Conservation (phyloP, 2,113 vertebrate species). For the Heterotis niloticus region DNA sequence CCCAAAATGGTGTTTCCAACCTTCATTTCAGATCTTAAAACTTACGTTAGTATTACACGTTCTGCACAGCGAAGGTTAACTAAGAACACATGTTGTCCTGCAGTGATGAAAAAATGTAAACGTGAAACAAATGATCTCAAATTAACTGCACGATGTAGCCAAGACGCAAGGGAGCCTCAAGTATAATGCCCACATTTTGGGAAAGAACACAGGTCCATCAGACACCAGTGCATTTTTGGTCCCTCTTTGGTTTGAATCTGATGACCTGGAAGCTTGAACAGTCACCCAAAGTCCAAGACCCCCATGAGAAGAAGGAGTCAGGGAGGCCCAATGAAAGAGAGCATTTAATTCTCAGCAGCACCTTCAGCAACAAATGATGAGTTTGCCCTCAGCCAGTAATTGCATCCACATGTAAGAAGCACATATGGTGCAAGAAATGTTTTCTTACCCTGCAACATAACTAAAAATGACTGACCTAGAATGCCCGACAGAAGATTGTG, state of each 20-base stretch:
- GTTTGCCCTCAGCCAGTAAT: background rate
- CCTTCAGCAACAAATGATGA: background rate
- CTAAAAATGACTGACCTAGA: constrained; percentile 10
- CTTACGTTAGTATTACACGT: background rate
- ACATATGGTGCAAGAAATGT: background rate
- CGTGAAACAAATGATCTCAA: too few relatives aligned
- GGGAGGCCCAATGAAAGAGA: background rate
- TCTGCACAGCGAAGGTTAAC: background rate
- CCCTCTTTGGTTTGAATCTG: background rate
- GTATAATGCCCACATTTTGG: background rate
- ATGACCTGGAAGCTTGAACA: background rate
- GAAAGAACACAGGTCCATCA: background rate
- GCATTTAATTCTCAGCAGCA: background rate
- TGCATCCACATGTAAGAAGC: background rate
- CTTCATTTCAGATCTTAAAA: background rate
- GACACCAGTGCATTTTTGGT: background rate
- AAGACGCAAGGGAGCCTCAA: background rate
- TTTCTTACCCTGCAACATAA: background rate
- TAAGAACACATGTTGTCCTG: too few relatives aligned
- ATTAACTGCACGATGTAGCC: too few relatives aligned
- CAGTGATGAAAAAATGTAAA: too few relatives aligned
- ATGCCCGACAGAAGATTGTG: constrained; percentile 8
- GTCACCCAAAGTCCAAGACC: background rate
- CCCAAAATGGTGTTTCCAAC: background rate
- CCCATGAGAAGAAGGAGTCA: background rate